These are phyloP conservation scores for Acleris sparsana DNA, from an alignment of 2,888 invertebrate genomes.

Conservation along the genomic window DNA sequence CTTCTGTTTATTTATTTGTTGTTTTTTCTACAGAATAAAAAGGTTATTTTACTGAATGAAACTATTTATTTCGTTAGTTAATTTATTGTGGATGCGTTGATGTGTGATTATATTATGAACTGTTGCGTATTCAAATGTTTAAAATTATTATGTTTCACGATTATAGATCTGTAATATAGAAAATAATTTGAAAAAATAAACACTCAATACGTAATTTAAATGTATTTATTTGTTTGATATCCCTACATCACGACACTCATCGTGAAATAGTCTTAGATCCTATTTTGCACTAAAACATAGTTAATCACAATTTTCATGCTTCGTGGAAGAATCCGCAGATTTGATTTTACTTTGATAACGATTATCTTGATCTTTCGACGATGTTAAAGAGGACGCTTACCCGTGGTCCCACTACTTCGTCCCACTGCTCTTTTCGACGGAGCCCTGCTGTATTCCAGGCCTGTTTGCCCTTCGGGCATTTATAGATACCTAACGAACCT, in stretches of 20 bases:
- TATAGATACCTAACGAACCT: no score
- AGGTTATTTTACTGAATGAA: constrained; percentile 32
- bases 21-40: constrained; percentile 42
- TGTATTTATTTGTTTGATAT: constrained; percentile 1
- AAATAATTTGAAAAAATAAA: constrained; percentile 47
- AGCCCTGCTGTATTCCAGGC: no score
- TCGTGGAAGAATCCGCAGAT: no score
- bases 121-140: constrained; percentile 14
- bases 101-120: constrained; percentile 19
- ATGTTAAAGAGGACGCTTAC: no score
- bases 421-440: no score
- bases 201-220: constrained; percentile 38
- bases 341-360: no score
- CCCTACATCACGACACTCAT: background rate
- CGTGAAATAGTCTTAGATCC: no score
- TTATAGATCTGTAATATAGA: constrained; percentile 41
- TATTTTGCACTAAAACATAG: background rate
- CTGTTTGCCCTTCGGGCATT: no score
- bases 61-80: constrained; percentile 33
- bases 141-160: constrained; percentile 23
- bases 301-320: no score
- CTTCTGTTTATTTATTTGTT: constrained; percentile 61
- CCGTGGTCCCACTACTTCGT: no score
- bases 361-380: no score
- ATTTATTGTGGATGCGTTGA: constrained; percentile 22